phyloP scores from a whole-genome alignment of 2,113 vertebrate species.

The Equus przewalskii region DNA sequence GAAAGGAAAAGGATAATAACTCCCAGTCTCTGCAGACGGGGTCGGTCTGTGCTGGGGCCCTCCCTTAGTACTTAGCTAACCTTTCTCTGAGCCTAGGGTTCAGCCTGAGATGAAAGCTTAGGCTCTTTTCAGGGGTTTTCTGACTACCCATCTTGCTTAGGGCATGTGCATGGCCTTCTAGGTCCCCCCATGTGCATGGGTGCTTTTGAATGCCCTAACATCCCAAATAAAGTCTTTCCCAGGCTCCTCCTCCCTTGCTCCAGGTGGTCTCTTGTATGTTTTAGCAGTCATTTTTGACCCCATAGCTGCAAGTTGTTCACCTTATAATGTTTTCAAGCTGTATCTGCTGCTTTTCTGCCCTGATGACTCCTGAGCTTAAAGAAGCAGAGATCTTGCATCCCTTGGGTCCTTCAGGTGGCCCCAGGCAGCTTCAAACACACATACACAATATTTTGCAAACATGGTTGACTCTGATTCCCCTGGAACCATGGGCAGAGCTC shows the following conservation, averaged over 20 bases:
- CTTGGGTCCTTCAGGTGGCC: accelerated
- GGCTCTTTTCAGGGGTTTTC: background rate
- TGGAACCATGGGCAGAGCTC: background rate
- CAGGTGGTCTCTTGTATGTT: background rate
- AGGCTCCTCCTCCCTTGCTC: background rate
- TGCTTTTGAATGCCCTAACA: accelerated
- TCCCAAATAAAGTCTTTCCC: background rate
- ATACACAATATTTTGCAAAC: accelerated
- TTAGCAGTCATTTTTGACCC: too few species aligned
- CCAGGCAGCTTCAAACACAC: background rate
- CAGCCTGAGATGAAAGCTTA: background rate
- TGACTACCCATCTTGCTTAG: background rate
- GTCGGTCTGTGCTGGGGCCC: background rate
- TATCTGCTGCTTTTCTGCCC: background rate
- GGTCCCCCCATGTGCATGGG: accelerated
- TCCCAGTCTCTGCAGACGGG: too few species aligned
- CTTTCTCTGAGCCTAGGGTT: background rate
- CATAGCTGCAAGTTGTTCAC: accelerated
- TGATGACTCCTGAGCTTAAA: background rate
- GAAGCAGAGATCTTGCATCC: background rate
- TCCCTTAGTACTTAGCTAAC: background rate
- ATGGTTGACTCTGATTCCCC: background rate
- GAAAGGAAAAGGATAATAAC: background rate
- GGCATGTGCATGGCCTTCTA: accelerated
- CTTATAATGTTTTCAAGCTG: background rate